Conservation (phyloP, 1,140 invertebrate species). For the Lucilia cuprina region DNA sequence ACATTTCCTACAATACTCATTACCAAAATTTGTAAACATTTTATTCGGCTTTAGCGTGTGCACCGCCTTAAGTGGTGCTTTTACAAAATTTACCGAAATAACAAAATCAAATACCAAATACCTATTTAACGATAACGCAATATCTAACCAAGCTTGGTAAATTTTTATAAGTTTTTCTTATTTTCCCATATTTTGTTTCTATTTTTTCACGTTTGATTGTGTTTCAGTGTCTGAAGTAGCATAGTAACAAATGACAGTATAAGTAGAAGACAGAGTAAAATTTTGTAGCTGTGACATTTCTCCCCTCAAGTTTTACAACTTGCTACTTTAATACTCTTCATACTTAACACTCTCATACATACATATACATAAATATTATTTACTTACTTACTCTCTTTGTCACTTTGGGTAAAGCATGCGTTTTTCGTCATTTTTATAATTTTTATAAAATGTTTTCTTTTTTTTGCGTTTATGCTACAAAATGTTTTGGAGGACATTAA, state of each 20-base stretch:
- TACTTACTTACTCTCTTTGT: not conserved
- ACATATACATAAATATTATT: too few species aligned
- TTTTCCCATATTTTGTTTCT: not conserved
- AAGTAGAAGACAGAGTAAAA: not conserved
- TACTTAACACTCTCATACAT: not conserved
- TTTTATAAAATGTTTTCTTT: conserved; percentile 8
- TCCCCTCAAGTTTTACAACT: not conserved
- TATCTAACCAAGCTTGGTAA: not conserved
- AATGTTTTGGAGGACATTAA: conserved; percentile 42
- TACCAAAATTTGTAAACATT: too few species aligned
- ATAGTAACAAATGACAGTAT: not conserved
- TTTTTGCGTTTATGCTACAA: conserved; percentile 29
- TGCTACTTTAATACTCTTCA: not conserved
- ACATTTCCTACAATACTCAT: too few species aligned
- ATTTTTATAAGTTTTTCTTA: not conserved
- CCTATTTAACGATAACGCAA: too few species aligned
- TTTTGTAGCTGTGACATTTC: conserved; percentile 7
- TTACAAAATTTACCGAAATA: too few species aligned
- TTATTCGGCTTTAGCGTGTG: too few species aligned
- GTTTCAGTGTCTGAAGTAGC: not conserved
- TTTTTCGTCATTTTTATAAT: conserved; percentile 34
- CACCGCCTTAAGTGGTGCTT: too few species aligned
- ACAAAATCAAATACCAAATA: too few species aligned
- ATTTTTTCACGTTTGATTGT: not conserved
- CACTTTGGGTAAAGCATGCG: not conserved